phyloP scores from a whole-genome alignment of 1,140 invertebrate genomes.

The Platyscapa corneri region DNA sequence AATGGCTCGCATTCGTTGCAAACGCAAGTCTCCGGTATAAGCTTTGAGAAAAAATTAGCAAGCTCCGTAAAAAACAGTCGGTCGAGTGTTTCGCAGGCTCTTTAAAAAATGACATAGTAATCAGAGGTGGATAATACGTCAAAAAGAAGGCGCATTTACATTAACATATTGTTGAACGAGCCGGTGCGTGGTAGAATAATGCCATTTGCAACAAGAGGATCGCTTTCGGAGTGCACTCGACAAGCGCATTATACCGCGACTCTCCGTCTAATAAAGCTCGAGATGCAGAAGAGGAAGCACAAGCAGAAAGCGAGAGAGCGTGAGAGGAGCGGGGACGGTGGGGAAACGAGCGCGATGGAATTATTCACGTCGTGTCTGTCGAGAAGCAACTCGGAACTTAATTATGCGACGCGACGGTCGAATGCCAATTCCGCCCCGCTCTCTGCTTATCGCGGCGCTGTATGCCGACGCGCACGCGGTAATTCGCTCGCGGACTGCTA shows the following conservation, averaged over 20 bases:
- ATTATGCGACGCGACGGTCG: conserved; percentile 66
- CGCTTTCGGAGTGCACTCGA: neutral
- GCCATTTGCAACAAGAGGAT: neutral
- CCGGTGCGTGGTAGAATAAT: conserved; percentile 7
- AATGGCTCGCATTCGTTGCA: neutral
- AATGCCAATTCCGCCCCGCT: conserved; percentile 65
- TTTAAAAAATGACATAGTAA: neutral
- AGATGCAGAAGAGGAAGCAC: neutral
- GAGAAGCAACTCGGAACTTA: conserved; percentile 71
- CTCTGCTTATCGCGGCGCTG: conserved; percentile 54
- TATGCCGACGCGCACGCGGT: conserved; percentile 10
- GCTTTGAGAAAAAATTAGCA: neutral
- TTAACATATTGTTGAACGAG: conserved; percentile 18
- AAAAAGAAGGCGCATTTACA: neutral
- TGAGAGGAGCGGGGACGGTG: conserved; percentile 1
- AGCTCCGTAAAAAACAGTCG: neutral
- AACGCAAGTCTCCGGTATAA: neutral
- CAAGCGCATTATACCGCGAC: conserved; percentile 34
- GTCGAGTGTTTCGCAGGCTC: neutral
- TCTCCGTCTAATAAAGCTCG: conserved; percentile 47
- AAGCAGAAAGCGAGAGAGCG: conserved; percentile 37
- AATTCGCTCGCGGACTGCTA: conserved; percentile 61
- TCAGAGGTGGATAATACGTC: neutral
- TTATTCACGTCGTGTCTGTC: conserved; percentile 68
- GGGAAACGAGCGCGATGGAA: conserved; percentile 54